Evolutionary conservation across 2,888 invertebrate species (phyloP), one percentile per base, ranked within the genome.

Genomic region (Ametastegia equiseti): DNA sequence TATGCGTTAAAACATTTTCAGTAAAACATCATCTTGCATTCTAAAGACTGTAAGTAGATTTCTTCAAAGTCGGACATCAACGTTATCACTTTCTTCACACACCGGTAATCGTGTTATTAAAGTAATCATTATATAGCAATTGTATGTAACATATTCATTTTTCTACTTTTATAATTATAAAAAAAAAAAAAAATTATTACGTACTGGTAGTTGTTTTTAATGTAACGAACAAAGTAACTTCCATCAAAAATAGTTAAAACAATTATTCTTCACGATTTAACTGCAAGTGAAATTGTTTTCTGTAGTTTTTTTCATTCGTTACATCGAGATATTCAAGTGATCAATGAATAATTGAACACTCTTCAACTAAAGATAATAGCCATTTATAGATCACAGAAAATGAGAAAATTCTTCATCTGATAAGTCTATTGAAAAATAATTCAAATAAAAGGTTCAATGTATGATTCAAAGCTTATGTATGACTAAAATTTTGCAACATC

Each of bases 21-120:
- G 80, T 73, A 73, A 47, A 73, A 80, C 80, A 75, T 80, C 80
- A 57, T 57, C 73, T 80, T 73, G 80, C 80, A 80, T 69, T 47
- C 19, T 11, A 75, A 23, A 36, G 13, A 15, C 33, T 39, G 54
- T 54, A 36, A 33, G 33, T 50, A 50, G 54, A 54, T 36, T 50
- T 33, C 19, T 75, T 33, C 4, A 23, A 13, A 50, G 11, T 13
- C 5, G 4, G 11, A 19, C 9, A 75, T 83, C 1, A 57, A 63
- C 3, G 50, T 57, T 45, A 75, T 23, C 69, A 19, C 60, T 60
- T 78, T 77, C 36, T 65, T 65, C n/a, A 65, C 30, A 30, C 63
- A 54, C 23, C 2, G 11, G n/a, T n/a, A n/a, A n/a, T n/a, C n/a
- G n/a, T n/a, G n/a, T n/a, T n/a, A n/a, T n/a, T n/a, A n/a, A n/a